Conservation (phyloP, 2,888 invertebrate species). For the Cataglyphis albicans region DNA sequence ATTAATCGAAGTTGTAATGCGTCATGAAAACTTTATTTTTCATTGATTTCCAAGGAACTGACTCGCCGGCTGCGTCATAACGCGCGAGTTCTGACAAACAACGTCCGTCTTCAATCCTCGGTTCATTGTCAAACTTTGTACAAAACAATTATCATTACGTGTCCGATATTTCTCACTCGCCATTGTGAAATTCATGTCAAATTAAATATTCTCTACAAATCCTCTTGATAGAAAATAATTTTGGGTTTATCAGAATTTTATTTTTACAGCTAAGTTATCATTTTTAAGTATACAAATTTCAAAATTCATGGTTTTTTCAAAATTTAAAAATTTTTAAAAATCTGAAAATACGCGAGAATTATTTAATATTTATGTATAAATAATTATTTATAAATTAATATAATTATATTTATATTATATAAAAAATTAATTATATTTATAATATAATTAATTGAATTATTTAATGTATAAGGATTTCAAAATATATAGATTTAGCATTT, state of each 20-base stretch:
- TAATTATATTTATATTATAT: too few relatives aligned
- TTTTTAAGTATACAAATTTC: neutral
- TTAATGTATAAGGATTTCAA: neutral
- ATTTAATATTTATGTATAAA: too few relatives aligned
- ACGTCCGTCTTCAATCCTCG: constrained; percentile 63
- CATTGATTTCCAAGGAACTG: constrained; percentile 68
- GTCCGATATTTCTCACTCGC: constrained; percentile 32
- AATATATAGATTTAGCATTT: neutral
- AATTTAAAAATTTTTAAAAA: neutral
- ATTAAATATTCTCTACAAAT: neutral
- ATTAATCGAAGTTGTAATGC: constrained; percentile 8
- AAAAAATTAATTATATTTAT: too few relatives aligned
- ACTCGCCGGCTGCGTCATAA: constrained; percentile 64
- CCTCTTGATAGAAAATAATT: neutral
- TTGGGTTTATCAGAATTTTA: neutral
- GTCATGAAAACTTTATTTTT: constrained; percentile 68
- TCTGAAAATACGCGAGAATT: neutral
- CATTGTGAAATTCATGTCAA: neutral
- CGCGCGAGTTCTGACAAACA: constrained; percentile 31
- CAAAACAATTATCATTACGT: constrained; percentile 17
- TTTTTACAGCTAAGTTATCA: neutral
- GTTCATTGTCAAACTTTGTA: constrained; percentile 60
- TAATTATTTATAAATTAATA: too few relatives aligned
- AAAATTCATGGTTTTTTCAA: neutral
- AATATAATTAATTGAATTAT: too few relatives aligned